Percentiles rank a stretch among this genome's conserved stretches.
Evolutionary conservation across 2,113 vertebrate species (phyloP).

Genomic region (Pterocles burchelli): DNA sequence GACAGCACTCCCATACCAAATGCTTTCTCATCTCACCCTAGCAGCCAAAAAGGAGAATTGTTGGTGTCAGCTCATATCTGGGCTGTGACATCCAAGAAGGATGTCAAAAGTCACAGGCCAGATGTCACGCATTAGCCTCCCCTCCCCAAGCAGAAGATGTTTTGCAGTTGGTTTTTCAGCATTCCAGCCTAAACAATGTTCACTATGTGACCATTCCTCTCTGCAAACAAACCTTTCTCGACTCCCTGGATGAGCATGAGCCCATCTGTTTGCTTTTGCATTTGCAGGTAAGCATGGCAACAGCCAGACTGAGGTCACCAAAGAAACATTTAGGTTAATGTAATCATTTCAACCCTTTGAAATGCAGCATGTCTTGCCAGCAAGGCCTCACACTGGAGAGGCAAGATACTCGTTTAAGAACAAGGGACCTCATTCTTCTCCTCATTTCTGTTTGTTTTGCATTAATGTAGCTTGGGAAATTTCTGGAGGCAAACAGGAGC

Average conservation of each 20-base stretch:
- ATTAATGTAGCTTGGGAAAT: not conserved
- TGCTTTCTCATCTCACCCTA: not conserved
- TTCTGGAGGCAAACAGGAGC: not conserved
- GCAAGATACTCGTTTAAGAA: not conserved
- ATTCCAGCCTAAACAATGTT: not conserved
- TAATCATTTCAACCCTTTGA: conserved; percentile 5
- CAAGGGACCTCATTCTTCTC: not conserved
- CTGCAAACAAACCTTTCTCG: not conserved
- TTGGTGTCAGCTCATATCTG: not conserved
- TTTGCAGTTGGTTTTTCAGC: not conserved
- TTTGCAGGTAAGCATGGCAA: conserved; percentile 33
- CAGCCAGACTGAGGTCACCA: not conserved
- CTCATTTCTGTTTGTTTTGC: not conserved
- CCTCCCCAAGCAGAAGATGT: not conserved
- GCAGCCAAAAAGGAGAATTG: not conserved
- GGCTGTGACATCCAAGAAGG: not conserved
- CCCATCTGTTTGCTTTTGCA: not conserved
- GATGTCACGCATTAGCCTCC: not conserved
- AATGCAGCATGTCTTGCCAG: not conserved
- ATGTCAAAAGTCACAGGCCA: not conserved
- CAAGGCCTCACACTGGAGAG: not conserved
- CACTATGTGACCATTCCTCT: not conserved
- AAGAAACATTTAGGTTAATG: not conserved
- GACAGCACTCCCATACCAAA: not conserved
- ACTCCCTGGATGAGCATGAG: not conserved